Conservation (phyloP, 2,888 invertebrate species). For the Gari tellinella region DNA sequence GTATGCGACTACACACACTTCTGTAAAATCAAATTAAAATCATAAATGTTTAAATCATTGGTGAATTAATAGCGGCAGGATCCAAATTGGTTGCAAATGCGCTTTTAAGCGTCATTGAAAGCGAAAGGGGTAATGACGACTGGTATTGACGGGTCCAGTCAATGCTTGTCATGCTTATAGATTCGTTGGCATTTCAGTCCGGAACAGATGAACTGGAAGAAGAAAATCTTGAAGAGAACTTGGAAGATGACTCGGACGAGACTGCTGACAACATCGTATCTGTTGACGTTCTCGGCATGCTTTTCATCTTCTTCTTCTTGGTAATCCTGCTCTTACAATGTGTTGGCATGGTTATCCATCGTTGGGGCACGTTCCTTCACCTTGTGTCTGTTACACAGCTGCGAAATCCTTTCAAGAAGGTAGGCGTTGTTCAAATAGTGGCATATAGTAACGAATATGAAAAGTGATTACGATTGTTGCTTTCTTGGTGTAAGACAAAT, state of each 20-base stretch:
- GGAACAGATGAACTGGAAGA: conserved; percentile 21
- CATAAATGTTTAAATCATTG: no score
- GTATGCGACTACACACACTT: no score
- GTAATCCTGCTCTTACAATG: conserved; percentile 77
- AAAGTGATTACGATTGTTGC: background rate
- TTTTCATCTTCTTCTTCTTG: conserved; percentile 77
- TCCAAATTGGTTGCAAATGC: no score
- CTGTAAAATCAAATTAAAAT: no score
- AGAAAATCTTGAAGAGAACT: conserved; percentile 25
- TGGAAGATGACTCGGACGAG: background rate
- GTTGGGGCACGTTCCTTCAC: conserved; percentile 82
- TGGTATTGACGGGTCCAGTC: no score
- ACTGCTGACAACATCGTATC: conserved; percentile 33
- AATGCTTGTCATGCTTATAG: no score
- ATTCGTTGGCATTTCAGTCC: conserved; percentile 1
- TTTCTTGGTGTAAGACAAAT: no score
- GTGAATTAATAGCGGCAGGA: no score
- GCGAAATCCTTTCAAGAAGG: conserved; percentile 50
- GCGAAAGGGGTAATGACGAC: no score
- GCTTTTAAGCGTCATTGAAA: no score
- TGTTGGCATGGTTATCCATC: conserved; percentile 80
- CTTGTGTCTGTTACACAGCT: conserved; percentile 77
- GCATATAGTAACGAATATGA: background rate
- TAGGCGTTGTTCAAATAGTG: conserved; percentile 9
- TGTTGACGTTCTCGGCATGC: conserved; percentile 73